Evolutionary conservation across 2,888 invertebrate species (phyloP), one percentile per base, ranked within the genome.

Genomic region (Caenorhabditis sp.): DNA sequence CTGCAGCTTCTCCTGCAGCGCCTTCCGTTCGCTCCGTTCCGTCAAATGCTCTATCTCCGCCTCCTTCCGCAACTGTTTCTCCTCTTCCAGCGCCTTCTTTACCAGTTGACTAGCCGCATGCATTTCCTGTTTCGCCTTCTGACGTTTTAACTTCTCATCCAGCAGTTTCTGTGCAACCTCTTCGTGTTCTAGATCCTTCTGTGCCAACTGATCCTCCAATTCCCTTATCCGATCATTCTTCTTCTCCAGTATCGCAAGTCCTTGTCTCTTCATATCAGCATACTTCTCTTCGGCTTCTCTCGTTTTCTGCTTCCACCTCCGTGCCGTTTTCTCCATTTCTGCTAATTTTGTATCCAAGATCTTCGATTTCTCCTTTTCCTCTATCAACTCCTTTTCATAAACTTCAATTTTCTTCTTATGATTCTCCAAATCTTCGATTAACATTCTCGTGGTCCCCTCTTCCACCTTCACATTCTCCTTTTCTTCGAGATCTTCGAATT

Each of bases 21-120:
- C 55, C 28, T 55, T 55, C 55, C 28, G 55, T 15, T 55, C 55
- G 26, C 15, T 55, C 5, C 47, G n/a, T 47, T 47, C 47, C 47
- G 47, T 55, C 55, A 28, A 15, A 5, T 15, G 56, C 35, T 35
- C 35, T 1, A 11, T 9, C n/a, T 24, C 26, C 55, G 2, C 9
- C 35, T 56, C 20, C 18, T 32, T 28, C 1, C 28, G 15, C 56
- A 28, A 18, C 32, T 56, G 18, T 35, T 20, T 3, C 13, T 35
- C 32, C 35, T 56, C 32, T 20, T 56, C 56, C 2, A 28, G 18
- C 3, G 2, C 5, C 18, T 1, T 35, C 28, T 56, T 18, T 2
- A 51, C 24, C 18, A 56, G 2, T 20, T 13, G 56, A 18, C 8
- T 15, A n/a, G 32, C 56, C 18, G n/a, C 3, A 6, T 32, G 9